Conservation (phyloP, 2,113 vertebrate species). For the Peromyscus maniculatus region DNA sequence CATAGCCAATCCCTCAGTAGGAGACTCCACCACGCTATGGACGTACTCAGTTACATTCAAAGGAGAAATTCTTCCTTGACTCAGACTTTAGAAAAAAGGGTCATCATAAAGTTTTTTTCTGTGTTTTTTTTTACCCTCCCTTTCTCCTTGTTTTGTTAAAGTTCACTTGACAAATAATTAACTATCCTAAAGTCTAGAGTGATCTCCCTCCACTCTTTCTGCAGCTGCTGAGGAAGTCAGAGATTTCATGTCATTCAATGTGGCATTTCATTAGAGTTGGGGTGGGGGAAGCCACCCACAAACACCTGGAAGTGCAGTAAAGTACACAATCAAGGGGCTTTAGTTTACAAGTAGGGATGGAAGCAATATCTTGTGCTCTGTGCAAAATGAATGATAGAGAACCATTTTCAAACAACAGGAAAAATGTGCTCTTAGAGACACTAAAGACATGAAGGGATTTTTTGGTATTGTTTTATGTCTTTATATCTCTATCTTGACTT, state of each 20-base stretch:
- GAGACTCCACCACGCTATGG: rapidly evolving
- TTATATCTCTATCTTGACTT: not conserved
- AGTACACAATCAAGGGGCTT: not conserved
- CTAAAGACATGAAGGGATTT: not conserved
- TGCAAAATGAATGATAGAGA: not conserved
- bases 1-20: too few relatives aligned
- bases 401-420: not conserved
- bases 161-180: not conserved
- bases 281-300: not conserved
- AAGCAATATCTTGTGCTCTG: not conserved
- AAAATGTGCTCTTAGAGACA: not conserved
- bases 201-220: rapidly evolving
- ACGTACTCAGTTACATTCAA: not conserved
- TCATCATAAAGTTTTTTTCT: not conserved
- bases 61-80: not conserved
- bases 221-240: not conserved
- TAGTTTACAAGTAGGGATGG: too few relatives aligned
- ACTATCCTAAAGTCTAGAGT: not conserved
- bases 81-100: not conserved
- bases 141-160: not conserved
- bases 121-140: not conserved
- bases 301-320: not conserved
- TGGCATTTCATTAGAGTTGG: not conserved
- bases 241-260: not conserved
- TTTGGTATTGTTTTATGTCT: not conserved